Percentiles rank a stretch among this genome's conserved stretches.
Conservation (phyloP, 2,888 invertebrate genomes). For the Saturnia pavonia region DNA sequence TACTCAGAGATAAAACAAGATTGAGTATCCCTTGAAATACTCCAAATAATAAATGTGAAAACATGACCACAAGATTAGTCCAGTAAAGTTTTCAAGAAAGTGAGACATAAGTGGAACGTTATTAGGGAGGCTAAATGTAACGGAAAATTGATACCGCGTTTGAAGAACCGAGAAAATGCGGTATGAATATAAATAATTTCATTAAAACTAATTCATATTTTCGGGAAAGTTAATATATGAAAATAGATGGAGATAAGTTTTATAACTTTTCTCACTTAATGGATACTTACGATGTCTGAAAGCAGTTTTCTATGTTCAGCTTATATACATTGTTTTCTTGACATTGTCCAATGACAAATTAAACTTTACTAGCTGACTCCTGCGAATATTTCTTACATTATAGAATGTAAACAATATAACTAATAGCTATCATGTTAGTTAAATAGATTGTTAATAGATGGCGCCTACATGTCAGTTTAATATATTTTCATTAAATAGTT, state of each 20-base stretch:
- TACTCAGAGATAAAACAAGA: slow-evolving; percentile 32
- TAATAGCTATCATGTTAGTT: no score
- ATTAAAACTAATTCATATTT: slow-evolving; percentile 29
- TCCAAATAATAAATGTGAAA: slow-evolving; percentile 62
- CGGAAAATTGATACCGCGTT: slow-evolving; percentile 57
- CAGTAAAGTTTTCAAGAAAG: slow-evolving; percentile 65
- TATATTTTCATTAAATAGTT: neutral
- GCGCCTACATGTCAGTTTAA: no score
- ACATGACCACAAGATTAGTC: slow-evolving; percentile 62
- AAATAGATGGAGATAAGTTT: neutral
- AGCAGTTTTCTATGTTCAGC: neutral
- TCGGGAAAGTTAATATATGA: neutral
- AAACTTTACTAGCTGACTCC: neutral
- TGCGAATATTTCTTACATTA: no score
- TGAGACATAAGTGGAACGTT: slow-evolving; percentile 59
- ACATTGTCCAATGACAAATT: neutral
- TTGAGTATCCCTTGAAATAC: slow-evolving; percentile 26
- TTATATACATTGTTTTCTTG: neutral
- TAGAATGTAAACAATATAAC: no score
- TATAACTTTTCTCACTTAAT: neutral
- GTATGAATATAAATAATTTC: slow-evolving; percentile 55
- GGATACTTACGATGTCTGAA: neutral
- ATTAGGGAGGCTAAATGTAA: slow-evolving; percentile 46
- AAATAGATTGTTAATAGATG: no score
- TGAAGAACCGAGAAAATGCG: slow-evolving; percentile 27